These are phyloP conservation scores for Heliothis peltigera DNA, from an alignment of 2,888 invertebrate species.

Conservation along the genomic window DNA sequence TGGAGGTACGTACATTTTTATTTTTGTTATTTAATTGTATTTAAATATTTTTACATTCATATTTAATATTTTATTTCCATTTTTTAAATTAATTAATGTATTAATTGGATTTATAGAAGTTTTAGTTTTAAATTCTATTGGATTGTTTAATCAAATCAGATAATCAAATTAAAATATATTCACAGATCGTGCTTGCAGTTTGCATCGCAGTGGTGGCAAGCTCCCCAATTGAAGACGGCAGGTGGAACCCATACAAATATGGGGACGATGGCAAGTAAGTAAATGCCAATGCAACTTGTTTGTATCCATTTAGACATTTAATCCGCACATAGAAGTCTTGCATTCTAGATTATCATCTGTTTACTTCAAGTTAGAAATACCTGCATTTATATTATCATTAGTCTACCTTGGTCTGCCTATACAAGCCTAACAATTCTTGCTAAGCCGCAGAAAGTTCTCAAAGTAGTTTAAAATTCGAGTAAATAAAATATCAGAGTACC, in stretches of 20 bases:
- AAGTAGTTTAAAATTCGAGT: conserved; percentile 29
- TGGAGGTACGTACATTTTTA: conserved; percentile 70
- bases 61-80: not conserved
- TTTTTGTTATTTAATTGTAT: not conserved
- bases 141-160: conserved; percentile 1
- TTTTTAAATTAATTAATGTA: too few relatives aligned
- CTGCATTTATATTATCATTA: conserved; percentile 24
- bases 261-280: conserved; percentile 85
- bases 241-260: conserved; percentile 82
- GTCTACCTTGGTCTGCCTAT: conserved; percentile 1
- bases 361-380: conserved; percentile 22
- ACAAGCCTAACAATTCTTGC: conserved; percentile 13
- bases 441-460: conserved; percentile 24
- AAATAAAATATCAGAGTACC: conserved; percentile 37
- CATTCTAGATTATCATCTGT: conserved; percentile 26
- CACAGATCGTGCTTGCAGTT: conserved; percentile 78
- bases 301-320: conserved; percentile 59
- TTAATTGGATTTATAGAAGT: too few relatives aligned
- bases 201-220: conserved; percentile 77
- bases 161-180: conserved; percentile 38
- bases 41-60: not conserved
- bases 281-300: conserved; percentile 71
- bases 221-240: conserved; percentile 78
- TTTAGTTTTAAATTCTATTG: not conserved
- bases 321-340: conserved; percentile 23